A percentile compares a stretch with the other conserved stretches of the same genome.
Conservation (phyloP, 2,888 invertebrate genomes). For the Melikaiella ostensackeni region DNA sequence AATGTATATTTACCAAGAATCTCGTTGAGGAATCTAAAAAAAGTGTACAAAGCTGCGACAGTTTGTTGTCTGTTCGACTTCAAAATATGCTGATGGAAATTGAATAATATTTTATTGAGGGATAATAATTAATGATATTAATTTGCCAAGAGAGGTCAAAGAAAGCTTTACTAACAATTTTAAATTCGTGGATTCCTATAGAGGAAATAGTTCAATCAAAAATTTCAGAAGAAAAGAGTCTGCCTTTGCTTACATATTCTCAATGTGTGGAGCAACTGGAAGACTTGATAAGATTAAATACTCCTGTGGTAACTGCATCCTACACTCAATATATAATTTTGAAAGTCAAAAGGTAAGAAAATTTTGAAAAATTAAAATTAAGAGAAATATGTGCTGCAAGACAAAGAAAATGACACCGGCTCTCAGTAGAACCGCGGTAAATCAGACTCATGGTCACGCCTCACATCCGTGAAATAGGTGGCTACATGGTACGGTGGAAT, state of each 20-base stretch:
- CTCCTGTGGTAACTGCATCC: neutral
- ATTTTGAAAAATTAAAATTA: too few species aligned
- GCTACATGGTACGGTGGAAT: too few species aligned
- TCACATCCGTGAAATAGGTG: too few species aligned
- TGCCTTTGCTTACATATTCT: neutral
- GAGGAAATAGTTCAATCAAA: neutral
- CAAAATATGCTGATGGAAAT: neutral
- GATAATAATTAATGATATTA: neutral
- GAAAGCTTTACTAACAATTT: slow-evolving; percentile 19
- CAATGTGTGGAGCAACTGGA: neutral
- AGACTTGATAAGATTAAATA: neutral
- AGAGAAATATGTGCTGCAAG: too few species aligned
- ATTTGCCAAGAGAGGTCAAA: slow-evolving; percentile 17
- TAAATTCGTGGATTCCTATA: slow-evolving; percentile 38
- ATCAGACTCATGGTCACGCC: too few species aligned
- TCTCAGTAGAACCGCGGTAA: too few species aligned
- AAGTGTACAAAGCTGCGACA: slow-evolving; percentile 43
- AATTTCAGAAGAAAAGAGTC: neutral
- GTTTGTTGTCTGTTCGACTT: slow-evolving; percentile 48
- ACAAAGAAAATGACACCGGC: too few species aligned
- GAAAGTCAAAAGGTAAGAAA: neutral
- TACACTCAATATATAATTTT: neutral
- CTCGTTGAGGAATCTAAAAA: slow-evolving; percentile 48
- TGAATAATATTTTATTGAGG: neutral
- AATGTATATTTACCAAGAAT: slow-evolving; percentile 41